A percentile compares a stretch with the other conserved stretches of the same genome.
Evolutionary conservation across 2,113 vertebrate genomes (phyloP).

Genomic region (Engystomops pustulosus): DNA sequence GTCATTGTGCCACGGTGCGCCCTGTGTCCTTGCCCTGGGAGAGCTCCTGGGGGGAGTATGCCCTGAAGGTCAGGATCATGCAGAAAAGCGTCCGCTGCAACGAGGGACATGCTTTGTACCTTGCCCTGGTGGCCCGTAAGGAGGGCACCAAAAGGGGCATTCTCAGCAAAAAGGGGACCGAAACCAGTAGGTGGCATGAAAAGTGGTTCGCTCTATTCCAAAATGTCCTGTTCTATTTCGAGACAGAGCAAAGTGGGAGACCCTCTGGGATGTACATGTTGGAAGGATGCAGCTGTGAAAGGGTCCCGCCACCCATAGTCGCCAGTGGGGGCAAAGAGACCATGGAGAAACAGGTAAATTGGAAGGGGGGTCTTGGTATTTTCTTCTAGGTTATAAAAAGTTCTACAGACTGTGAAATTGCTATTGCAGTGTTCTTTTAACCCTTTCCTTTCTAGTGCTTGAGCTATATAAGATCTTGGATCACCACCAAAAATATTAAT

Average conservation of each 20-base stretch:
- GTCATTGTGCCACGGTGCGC: slow-evolving; percentile 2
- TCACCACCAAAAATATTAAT: no score
- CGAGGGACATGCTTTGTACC: slow-evolving; percentile 92
- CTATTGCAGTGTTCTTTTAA: background rate
- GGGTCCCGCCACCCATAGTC: slow-evolving; percentile 84
- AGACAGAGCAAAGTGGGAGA: slow-evolving; percentile 91
- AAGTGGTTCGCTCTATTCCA: slow-evolving; percentile 97
- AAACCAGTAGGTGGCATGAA: slow-evolving; percentile 96
- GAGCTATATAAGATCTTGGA: no score
- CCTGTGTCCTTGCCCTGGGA: slow-evolving; percentile 14
- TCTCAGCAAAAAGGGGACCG: slow-evolving; percentile 91
- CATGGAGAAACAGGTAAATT: slow-evolving; percentile 91
- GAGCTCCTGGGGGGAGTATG: background rate
- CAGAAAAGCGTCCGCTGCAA: slow-evolving; percentile 97
- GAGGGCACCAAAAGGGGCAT: slow-evolving; percentile 92
- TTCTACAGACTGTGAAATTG: no score
- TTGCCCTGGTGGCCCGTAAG: slow-evolving; percentile 90
- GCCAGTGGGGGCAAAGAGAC: slow-evolving; percentile 82
- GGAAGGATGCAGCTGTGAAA: slow-evolving; percentile 95
- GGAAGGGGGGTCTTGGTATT: no score
- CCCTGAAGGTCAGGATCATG: slow-evolving; percentile 74
- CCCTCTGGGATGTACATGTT: slow-evolving; percentile 95
- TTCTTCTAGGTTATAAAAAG: no score
- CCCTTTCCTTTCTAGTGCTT: no score
- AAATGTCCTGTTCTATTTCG: slow-evolving; percentile 97